These are phyloP conservation scores for Drosophila planitibia DNA, from an alignment of 2,888 invertebrate genomes.

Conservation along the genomic window DNA sequence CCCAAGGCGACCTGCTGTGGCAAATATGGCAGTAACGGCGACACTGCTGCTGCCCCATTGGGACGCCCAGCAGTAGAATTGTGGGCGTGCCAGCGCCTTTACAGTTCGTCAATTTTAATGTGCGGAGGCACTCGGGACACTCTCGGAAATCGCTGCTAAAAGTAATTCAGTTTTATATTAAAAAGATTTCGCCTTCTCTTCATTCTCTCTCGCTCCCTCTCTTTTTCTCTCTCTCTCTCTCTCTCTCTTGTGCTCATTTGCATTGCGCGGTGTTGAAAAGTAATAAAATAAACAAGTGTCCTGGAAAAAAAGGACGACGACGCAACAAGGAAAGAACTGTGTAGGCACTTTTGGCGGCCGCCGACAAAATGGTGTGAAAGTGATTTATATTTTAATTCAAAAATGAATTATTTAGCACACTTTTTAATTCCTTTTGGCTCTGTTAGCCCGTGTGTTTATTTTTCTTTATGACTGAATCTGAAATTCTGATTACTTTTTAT, in stretches of 20 bases:
- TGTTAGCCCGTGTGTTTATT: slow-evolving; percentile 47
- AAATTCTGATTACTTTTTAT: slow-evolving; percentile 81
- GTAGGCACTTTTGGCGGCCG: slow-evolving; percentile 28
- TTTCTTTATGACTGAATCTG: slow-evolving; percentile 70
- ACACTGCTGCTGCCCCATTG: slow-evolving; percentile 6
- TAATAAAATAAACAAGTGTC: slow-evolving; percentile 80
- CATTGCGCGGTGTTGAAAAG: slow-evolving; percentile 69
- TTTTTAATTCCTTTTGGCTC: slow-evolving; percentile 77
- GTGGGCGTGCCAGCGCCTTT: slow-evolving; percentile 59
- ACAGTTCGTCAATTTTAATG: slow-evolving; percentile 84
- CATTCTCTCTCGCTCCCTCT: background rate
- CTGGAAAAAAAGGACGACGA: slow-evolving; percentile 50
- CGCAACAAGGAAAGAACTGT: slow-evolving; percentile 21
- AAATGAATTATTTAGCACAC: slow-evolving; percentile 83
- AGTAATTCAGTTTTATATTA: slow-evolving; percentile 81
- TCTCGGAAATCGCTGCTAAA: slow-evolving; percentile 78
- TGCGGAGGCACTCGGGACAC: slow-evolving; percentile 50
- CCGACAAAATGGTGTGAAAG: slow-evolving; percentile 81
- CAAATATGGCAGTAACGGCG: slow-evolving; percentile 38
- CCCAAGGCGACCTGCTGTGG: slow-evolving; percentile 69
- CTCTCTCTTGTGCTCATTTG: slow-evolving; percentile 56
- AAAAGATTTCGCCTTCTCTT: slow-evolving; percentile 62
- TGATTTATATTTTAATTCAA: slow-evolving; percentile 83
- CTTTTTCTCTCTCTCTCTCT: background rate
- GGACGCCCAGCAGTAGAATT: slow-evolving; percentile 9